Evolutionary conservation across 53 echinoderm and acorn worm species (phyloP), one percentile per base, ranked within the genome.

Genomic region (Luidia sarsii): DNA sequence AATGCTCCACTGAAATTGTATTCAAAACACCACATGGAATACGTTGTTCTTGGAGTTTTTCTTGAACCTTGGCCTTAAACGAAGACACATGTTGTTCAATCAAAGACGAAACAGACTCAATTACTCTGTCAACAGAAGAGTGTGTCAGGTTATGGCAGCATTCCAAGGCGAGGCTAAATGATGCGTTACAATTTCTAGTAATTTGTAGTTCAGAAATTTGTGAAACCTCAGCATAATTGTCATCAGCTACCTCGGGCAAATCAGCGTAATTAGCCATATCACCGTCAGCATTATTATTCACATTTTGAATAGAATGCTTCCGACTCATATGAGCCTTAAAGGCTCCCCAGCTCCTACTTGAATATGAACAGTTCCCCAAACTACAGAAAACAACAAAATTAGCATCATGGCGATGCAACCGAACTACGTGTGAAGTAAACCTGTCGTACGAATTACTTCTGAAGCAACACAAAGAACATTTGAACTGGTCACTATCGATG

Each of bases 321-420:
- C 82, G 72, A 71, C 43, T 43, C 24, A 87, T 50, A 65, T 87
- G 87, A 43, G 64, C 72, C 52, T 49, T 87, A 60, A 80, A 87
- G 21, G 65, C 80, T 67, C 70, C 70, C 87, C 73, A 87, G 50
- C 82, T 52, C 50, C 38, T 87, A 11, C 22, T 66, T 24, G 82
- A 82, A 55, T 87, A 87, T 4, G 39, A 57, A 62, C 87, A 87
- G 20, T 68, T 32, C 23, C 39, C 50, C 37, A 87, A 21, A 70
- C 80, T 59, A 69, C 87, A 87, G 43, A 50, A 60, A 7, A 80
- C 70, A 19, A 70, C 15, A 87, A 87, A 80, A 69, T 87, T 80
- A 4, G 70, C 33, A 18, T 87, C 87, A 80, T 87, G 69, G 46
- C 59, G 39, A 49, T 79, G 69, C 22, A 57, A 69, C 23, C 57